phyloP scores from a whole-genome alignment of 2,113 vertebrate species.

The Puffinus mauretanicus region DNA sequence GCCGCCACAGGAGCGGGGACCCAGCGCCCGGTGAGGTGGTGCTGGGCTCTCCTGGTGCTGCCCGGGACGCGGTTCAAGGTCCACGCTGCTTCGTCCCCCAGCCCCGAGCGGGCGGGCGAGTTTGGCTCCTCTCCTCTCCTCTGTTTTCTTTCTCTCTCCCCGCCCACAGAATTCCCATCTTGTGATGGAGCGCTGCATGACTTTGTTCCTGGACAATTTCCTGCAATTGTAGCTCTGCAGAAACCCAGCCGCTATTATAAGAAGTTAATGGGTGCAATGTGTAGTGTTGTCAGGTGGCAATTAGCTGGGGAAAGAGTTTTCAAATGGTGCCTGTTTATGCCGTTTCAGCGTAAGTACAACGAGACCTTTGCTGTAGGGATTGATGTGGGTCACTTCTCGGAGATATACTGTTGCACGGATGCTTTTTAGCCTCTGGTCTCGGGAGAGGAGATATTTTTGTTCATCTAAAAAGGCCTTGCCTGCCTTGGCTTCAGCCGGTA shows the following conservation, averaged over 20 bases:
- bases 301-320: neutral
- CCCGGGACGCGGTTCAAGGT: rapidly evolving
- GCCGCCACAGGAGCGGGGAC: neutral
- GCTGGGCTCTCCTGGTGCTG: neutral
- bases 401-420: neutral
- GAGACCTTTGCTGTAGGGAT: neutral
- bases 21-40: neutral
- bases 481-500: neutral
- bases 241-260: neutral
- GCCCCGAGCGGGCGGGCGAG: neutral
- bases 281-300: neutral
- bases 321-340: neutral
- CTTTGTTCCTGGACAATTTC: conserved; percentile 28
- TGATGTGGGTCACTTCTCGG: neutral
- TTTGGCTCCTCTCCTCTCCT: neutral
- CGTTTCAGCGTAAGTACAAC: neutral
- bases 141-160: neutral
- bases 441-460: neutral
- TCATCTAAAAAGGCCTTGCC: neutral
- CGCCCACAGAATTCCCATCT: conserved; percentile 11
- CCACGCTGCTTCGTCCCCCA: neutral
- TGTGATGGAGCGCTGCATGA: neutral
- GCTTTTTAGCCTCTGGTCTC: neutral
- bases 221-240: conserved; percentile 20
- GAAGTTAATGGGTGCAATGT: neutral